Percentiles rank a stretch among this genome's conserved stretches.
phyloP scores from a whole-genome alignment of 2,888 invertebrate species.

The Dasypolia templi region DNA sequence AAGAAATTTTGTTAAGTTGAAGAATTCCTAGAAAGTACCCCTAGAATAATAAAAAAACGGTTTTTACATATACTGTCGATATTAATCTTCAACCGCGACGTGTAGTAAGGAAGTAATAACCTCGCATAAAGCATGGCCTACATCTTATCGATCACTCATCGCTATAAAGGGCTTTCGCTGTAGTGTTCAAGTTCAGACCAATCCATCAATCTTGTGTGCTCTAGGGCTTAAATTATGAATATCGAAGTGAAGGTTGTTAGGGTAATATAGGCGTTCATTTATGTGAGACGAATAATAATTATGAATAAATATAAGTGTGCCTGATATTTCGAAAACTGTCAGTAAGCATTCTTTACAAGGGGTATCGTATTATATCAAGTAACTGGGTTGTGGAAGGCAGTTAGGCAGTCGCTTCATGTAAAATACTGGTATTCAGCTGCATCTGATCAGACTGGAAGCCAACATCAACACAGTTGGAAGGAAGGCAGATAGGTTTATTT shows the following conservation, averaged over 20 bases:
- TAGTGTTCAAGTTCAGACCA: constrained; percentile 31
- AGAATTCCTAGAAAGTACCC: no score
- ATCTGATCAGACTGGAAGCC: neutral
- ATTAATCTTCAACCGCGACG: neutral
- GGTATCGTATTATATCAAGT: neutral
- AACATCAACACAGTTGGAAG: neutral
- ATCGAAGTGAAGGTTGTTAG: constrained; percentile 15
- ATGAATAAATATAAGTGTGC: no score
- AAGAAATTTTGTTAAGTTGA: neutral
- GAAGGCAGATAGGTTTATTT: no score
- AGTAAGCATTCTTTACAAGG: neutral
- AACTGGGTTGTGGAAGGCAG: neutral
- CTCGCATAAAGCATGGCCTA: constrained; percentile 27
- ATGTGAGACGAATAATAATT: neutral
- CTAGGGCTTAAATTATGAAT: constrained; percentile 1
- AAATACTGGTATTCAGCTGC: neutral
- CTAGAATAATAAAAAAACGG: neutral
- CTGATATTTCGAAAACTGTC: no score
- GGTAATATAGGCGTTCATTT: neutral
- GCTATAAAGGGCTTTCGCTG: constrained; percentile 34
- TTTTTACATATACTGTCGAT: neutral
- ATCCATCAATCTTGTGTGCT: constrained; percentile 45
- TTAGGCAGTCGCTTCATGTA: neutral
- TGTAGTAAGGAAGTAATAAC: constrained; percentile 20
- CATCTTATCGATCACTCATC: constrained; percentile 37